Percentiles rank a stretch among this genome's conserved stretches.
Conservation (phyloP, 2,888 invertebrate genomes). For the Microdon myrmicae region DNA sequence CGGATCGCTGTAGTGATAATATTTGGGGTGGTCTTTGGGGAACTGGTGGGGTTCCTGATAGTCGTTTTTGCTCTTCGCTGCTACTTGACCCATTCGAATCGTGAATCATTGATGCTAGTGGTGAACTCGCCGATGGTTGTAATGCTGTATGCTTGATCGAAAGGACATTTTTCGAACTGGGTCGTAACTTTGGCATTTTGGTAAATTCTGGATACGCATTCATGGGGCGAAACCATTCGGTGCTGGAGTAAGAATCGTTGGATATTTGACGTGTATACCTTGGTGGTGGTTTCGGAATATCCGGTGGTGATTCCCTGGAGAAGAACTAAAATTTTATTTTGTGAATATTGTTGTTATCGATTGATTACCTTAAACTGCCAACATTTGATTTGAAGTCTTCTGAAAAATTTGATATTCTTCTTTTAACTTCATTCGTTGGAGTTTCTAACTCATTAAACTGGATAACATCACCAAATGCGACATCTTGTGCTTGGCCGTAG, state of each 20-base stretch:
- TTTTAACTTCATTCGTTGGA: constrained; percentile 50
- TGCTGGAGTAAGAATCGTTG: constrained; percentile 60
- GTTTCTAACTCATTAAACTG: constrained; percentile 49
- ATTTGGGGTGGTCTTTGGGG: constrained; percentile 56
- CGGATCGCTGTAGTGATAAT: constrained; percentile 55
- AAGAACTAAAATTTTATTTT: neutral
- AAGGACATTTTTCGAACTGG: constrained; percentile 65
- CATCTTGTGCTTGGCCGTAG: constrained; percentile 29
- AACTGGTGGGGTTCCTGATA: constrained; percentile 36
- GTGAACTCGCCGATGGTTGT: constrained; percentile 60
- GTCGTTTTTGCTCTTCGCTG: constrained; percentile 60
- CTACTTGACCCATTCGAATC: constrained; percentile 65
- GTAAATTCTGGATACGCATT: constrained; percentile 63
- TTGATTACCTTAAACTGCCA: constrained; percentile 57
- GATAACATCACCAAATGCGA: constrained; percentile 35
- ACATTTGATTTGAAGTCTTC: constrained; percentile 56
- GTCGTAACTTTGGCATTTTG: constrained; percentile 64
- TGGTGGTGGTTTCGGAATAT: constrained; percentile 43
- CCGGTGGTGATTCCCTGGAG: constrained; percentile 47
- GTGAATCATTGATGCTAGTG: constrained; percentile 64
- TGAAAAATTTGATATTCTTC: constrained; percentile 55
- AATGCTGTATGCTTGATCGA: constrained; percentile 64
- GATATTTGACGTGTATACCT: constrained; percentile 55
- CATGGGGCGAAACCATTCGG: constrained; percentile 64
- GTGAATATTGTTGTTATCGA: too few species aligned